Evolutionary conservation across 2,888 invertebrate genomes (phyloP).

Genomic region (Reticulitermes lucifugus): DNA sequence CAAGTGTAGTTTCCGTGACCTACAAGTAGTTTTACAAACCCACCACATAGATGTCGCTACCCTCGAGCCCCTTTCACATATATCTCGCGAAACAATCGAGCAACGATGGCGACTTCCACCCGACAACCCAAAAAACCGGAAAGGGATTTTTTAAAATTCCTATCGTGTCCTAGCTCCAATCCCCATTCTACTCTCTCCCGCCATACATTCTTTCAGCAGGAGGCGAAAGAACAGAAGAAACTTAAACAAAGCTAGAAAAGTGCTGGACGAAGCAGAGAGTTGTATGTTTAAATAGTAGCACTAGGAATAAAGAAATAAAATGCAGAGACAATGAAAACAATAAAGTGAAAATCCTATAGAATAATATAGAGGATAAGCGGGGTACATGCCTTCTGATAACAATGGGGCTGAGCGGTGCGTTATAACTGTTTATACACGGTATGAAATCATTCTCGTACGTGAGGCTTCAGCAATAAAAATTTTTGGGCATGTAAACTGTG

Average conservation of each 20-base stretch:
- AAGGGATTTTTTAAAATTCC: conserved; percentile 12
- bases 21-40: neutral
- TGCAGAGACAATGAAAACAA: neutral
- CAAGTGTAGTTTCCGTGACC: neutral
- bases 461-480: too few species aligned
- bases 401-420: too few species aligned
- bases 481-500: too few species aligned
- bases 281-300: neutral
- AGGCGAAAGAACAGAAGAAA: neutral
- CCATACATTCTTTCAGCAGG: neutral
- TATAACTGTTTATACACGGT: too few species aligned
- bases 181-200: neutral
- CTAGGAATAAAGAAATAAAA: neutral
- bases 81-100: neutral
- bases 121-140: neutral
- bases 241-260: neutral
- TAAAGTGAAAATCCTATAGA: neutral
- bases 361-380: neutral
- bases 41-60: neutral
- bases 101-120: neutral
- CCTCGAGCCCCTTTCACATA: neutral
- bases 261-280: neutral
- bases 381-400: neutral
- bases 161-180: neutral
- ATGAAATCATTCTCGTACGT: too few species aligned